These are phyloP conservation scores for Eriocheir sinensis DNA, from an alignment of 1,140 invertebrate species.

Conservation along the genomic window DNA sequence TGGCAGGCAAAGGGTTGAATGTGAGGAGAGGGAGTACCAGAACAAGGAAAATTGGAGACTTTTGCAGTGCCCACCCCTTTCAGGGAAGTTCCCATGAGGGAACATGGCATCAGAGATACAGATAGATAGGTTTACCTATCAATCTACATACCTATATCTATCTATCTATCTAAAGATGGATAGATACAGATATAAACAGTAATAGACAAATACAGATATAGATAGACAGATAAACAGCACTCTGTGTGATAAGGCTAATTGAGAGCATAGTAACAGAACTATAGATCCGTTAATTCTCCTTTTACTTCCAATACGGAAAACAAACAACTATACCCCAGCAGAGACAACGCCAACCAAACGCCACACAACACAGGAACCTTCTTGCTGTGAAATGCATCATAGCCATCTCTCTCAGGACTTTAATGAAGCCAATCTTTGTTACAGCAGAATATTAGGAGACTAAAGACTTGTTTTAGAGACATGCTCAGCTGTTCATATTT, in stretches of 20 bases:
- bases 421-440: constrained; percentile 34
- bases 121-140: neutral
- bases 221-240: too few species aligned
- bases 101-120: too few species aligned
- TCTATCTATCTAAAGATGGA: too few species aligned
- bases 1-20: too few species aligned
- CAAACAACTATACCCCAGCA: constrained; percentile 62
- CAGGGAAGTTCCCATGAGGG: too few species aligned
- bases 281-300: neutral
- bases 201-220: too few species aligned
- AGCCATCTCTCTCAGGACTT: constrained; percentile 54
- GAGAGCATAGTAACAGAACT: neutral
- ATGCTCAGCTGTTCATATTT: constrained; percentile 69
- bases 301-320: constrained; percentile 50
- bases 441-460: constrained; percentile 62
- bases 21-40: too few species aligned
- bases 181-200: too few species aligned
- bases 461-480: constrained; percentile 55
- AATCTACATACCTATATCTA: too few species aligned
- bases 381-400: constrained; percentile 61
- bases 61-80: too few species aligned
- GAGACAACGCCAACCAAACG: constrained; percentile 60
- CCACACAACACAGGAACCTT: constrained; percentile 74
- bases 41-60: too few species aligned
- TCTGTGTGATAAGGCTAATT: neutral